A percentile compares a stretch with the other conserved stretches of the same genome.
These are phyloP conservation scores for Orius insidiosus DNA, from an alignment of 1,140 invertebrate genomes.

Conservation along the genomic window DNA sequence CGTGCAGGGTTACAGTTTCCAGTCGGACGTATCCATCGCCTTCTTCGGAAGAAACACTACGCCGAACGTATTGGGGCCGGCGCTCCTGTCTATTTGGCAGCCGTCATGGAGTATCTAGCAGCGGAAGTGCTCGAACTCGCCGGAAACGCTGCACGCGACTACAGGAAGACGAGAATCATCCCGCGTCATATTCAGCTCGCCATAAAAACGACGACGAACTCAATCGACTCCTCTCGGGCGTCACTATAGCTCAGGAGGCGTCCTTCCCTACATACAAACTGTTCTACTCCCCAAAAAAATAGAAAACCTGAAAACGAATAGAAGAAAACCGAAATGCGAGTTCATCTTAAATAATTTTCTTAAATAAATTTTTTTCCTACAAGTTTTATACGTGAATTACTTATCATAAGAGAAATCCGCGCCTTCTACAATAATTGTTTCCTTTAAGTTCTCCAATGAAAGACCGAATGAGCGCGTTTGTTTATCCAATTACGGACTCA, in stretches of 20 bases:
- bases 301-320: conserved; percentile 20
- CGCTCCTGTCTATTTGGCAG: conserved; percentile 40
- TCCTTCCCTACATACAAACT: conserved; percentile 58
- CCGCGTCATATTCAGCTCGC: conserved; percentile 60
- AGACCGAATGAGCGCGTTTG: too few relatives aligned
- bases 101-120: conserved; percentile 35
- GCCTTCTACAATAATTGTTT: too few relatives aligned
- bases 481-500: too few relatives aligned
- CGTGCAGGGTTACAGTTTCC: too few relatives aligned
- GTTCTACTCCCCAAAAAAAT: conserved; percentile 48
- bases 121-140: conserved; percentile 61
- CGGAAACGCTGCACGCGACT: conserved; percentile 52
- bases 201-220: conserved; percentile 65
- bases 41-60: too few relatives aligned
- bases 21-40: too few relatives aligned
- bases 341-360: too few relatives aligned
- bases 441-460: too few relatives aligned
- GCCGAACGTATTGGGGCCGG: too few relatives aligned
- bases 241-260: conserved; percentile 75
- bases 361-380: too few relatives aligned
- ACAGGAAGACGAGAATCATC: conserved; percentile 46
- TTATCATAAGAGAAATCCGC: too few relatives aligned
- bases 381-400: too few relatives aligned
- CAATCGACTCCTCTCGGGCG: conserved; percentile 55
- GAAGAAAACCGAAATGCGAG: conserved; percentile 21